Evolutionary conservation across 2,113 vertebrate species (phyloP), one percentile per base, ranked within the genome.

Genomic region (Sinocyclocheilus anophthalmus): DNA sequence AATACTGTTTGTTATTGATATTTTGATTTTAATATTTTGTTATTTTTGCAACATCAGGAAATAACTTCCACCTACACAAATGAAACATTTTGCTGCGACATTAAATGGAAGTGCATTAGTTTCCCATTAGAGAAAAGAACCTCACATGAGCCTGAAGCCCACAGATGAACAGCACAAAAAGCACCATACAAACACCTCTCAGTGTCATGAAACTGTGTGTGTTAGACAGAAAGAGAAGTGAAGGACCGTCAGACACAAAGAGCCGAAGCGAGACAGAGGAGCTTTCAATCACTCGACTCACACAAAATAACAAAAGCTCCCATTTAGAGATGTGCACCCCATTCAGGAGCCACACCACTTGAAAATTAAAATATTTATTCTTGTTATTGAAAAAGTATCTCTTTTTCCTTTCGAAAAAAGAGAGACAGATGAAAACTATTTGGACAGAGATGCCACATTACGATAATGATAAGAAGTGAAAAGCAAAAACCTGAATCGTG

Each of bases 221-320:
- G 37, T 84, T n/a, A 42, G 24, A 70, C 42, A 39, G 69, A 48
- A 76, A 50, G 59, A 65, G 73, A 42, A 13, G 13, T 14, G 63
- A 16, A 39, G 50, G 59, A 22, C 33, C 26, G 18, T 24, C n/a
- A 63, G 67, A 81, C 78, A 81, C 14, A 70, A 76, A 75, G 59
- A 18, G 50, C 42, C 39, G 22, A 22, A 22, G 22, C 39, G 24
- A 84, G 50, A 59, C 26, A 45, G 72, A 77, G n/a, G 14, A 77
- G 48, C 65, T 81, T 70, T 81, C 77, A 81, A 59, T 86, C 85
- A 61, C 48, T 48, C n/a, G 33, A 26, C 77, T 33, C 24, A 16
- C 85, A 86, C 77, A 57, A 57, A 45, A 81, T 61, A 86, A 81
- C 78, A 86, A 86, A 81, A 39, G 14, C 67, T 75, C 55, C 5